These are phyloP conservation scores for Probosciger aterrimus DNA, from an alignment of 2,113 vertebrate genomes.

Conservation along the genomic window DNA sequence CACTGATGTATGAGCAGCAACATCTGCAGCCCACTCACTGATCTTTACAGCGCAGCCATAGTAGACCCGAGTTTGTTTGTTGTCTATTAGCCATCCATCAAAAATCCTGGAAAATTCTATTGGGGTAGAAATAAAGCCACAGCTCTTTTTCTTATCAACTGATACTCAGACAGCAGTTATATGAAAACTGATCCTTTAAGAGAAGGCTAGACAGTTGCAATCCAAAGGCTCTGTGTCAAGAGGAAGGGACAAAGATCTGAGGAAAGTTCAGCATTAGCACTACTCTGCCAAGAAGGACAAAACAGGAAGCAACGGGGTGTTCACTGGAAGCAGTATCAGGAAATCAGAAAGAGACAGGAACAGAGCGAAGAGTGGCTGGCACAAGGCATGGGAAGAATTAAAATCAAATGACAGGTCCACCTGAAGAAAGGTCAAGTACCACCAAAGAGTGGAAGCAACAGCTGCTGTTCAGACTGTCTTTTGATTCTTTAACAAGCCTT, in stretches of 20 bases:
- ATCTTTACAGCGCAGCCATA: neutral
- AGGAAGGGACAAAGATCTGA: constrained; percentile 2
- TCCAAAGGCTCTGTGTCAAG: neutral
- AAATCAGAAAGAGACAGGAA: constrained; percentile 4
- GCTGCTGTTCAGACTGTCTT: neutral
- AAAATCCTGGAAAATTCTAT: neutral
- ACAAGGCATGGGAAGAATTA: neutral
- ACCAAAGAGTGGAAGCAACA: neutral
- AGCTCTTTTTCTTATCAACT: neutral
- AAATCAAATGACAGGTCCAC: neutral
- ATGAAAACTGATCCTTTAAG: constrained; percentile 19
- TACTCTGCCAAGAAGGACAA: neutral
- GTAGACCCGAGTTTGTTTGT: neutral
- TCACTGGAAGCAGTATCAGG: neutral
- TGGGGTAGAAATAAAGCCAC: neutral
- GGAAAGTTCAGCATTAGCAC: neutral
- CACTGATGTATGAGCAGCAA: neutral
- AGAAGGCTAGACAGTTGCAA: neutral
- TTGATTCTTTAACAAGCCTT: neutral
- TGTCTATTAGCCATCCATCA: neutral
- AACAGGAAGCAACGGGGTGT: neutral
- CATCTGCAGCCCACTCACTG: neutral
- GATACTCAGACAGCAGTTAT: neutral
- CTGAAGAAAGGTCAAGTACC: constrained; percentile 13
- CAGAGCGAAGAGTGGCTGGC: neutral